Base-by-base conservation (phyloP, 2,888 invertebrate genomes). In the Abscondita cerata region DNA sequence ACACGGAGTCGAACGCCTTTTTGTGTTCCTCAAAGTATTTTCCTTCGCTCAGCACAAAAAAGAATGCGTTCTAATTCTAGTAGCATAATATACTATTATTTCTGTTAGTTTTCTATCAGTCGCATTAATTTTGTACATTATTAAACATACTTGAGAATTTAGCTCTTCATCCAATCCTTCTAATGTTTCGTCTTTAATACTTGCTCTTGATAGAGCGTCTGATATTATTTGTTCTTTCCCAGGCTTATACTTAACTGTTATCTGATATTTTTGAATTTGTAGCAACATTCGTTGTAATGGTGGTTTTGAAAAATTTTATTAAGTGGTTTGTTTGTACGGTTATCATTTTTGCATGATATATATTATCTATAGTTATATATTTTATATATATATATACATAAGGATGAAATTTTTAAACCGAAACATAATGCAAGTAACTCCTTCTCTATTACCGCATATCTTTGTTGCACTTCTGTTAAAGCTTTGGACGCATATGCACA, bases 271-370 rank as follows among this genome's bases (percentile, higher is more conserved):
- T 62, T 65, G 66, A 44, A 65, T 48, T 50, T 31, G 51, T 20
- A 66, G 31, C 41, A 53, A 18, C 65, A 70, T 66, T 48, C 67
- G 52, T 52, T 70, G 70, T 34, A 70, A 52, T 38, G 67, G 56
- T 12, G 67, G 62, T 71, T 52, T 71, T 66, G 33, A 69, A 65
- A 20, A 68, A 64, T 9, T 31, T 34, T 8, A 69, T 58, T 13
- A 68, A 68, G 47, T 75, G 75, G 62, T 76, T 72, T 8, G 70
- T 73, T 63, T 74, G 70, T 25, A 74, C 66, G 12, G 12, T 58
- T 11, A 72, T 56, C 46, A 44, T 48, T 67, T 51, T 62, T 6
- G 70, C n/a, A 60, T 53, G 71, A 19, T n/a, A n/a, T n/a, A n/a
- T n/a, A n/a, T n/a, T n/a, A n/a, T n/a, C n/a, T n/a, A n/a, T n/a